phyloP scores from a whole-genome alignment of 2,888 invertebrate genomes.

The Resseliella maxima region DNA sequence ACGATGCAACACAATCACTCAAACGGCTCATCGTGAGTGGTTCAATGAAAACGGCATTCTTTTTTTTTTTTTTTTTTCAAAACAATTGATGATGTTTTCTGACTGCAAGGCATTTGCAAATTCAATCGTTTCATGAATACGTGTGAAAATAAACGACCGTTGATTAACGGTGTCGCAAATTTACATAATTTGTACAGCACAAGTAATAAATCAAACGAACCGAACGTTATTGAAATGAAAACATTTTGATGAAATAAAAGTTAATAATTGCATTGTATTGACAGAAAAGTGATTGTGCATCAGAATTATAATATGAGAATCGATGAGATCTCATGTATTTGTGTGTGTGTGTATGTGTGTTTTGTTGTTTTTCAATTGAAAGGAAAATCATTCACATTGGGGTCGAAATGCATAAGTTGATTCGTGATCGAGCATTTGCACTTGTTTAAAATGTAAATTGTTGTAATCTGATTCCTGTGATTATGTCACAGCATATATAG shows the following conservation, averaged over 20 bases:
- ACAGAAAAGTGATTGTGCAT: background rate
- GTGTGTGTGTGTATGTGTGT: too few relatives aligned
- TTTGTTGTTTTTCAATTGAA: background rate
- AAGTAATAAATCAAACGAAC: background rate
- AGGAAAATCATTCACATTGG: background rate
- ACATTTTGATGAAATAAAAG: background rate
- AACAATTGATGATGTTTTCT: slow-evolving; percentile 33
- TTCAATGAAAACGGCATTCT: slow-evolving; percentile 43
- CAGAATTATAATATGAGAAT: background rate
- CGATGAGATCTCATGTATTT: too few relatives aligned
- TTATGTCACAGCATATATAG: background rate
- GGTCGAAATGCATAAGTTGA: background rate
- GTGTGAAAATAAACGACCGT: background rate
- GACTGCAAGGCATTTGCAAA: background rate
- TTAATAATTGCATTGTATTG: background rate
- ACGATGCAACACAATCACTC: slow-evolving; percentile 15
- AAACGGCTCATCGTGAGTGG: background rate
- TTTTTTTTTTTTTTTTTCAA: too few relatives aligned
- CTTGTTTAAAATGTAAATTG: background rate
- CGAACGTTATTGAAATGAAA: background rate
- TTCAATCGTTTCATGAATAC: background rate
- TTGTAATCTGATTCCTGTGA: slow-evolving; percentile 1
- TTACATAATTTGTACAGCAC: slow-evolving; percentile 3
- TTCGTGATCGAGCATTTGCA: background rate
- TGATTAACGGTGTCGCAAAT: background rate